These are phyloP conservation scores for Gopherus flavomarginatus DNA, from an alignment of 2,113 vertebrate genomes.

Conservation along the genomic window DNA sequence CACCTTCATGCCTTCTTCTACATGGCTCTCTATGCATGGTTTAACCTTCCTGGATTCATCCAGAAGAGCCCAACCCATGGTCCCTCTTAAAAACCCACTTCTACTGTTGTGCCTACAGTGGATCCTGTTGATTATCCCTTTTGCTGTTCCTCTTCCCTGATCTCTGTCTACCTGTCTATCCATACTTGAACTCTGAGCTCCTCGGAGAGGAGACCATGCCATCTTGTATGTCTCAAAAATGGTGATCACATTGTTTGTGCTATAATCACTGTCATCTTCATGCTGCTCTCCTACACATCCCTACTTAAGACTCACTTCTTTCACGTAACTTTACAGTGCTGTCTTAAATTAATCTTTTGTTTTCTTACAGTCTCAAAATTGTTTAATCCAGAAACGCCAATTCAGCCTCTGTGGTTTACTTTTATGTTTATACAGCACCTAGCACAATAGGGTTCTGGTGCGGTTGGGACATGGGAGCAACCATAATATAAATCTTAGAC, in stretches of 20 bases:
- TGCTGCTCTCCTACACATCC: background rate
- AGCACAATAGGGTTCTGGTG: background rate
- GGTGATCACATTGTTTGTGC: too few species aligned
- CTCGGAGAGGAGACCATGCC: too few species aligned
- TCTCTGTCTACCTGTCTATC: background rate
- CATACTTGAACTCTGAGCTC: too few species aligned
- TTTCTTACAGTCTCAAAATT: background rate
- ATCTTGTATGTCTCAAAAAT: too few species aligned
- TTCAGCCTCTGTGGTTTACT: background rate
- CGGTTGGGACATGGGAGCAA: background rate
- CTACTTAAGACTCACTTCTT: background rate
- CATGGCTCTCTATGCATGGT: background rate
- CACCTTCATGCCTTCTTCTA: background rate
- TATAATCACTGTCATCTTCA: background rate
- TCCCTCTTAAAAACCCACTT: background rate
- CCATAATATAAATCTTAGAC: background rate
- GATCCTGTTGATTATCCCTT: background rate
- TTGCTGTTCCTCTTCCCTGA: background rate
- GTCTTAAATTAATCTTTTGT: background rate
- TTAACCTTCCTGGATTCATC: background rate
- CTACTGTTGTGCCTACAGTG: background rate
- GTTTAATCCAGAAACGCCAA: background rate
- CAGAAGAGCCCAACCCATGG: background rate
- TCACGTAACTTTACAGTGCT: background rate
- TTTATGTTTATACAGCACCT: background rate